Percentiles rank a stretch among this genome's conserved stretches.
phyloP scores from a whole-genome alignment of 2,888 invertebrate species.

The Himalopsyche japonica region DNA sequence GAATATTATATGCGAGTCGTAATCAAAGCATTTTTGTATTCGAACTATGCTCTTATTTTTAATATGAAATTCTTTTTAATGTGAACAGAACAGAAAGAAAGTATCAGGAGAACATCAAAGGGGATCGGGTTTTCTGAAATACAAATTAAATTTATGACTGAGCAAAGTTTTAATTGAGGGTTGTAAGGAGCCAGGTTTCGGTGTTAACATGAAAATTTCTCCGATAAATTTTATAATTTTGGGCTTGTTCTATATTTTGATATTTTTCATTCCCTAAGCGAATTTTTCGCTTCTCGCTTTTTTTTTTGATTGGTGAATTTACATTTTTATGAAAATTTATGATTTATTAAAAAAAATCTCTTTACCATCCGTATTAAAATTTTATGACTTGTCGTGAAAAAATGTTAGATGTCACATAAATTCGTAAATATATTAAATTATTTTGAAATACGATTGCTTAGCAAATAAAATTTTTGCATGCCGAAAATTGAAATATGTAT shows the following conservation, averaged over 20 bases:
- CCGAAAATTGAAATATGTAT: too few relatives aligned
- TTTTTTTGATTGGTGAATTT: not conserved
- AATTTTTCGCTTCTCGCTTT: not conserved
- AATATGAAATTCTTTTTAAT: too few relatives aligned
- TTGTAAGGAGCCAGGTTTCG: not conserved
- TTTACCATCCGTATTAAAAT: too few relatives aligned
- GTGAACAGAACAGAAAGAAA: not conserved
- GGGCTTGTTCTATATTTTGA: not conserved
- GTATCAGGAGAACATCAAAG: not conserved
- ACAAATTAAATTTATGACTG: slow-evolving; percentile 1
- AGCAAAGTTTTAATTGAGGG: slow-evolving; percentile 5
- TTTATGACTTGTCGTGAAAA: too few relatives aligned
- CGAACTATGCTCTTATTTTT: too few relatives aligned
- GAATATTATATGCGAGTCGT: too few relatives aligned
- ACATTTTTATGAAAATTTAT: not conserved
- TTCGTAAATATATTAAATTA: too few relatives aligned
- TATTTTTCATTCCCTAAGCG: not conserved
- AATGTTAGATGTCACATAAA: too few relatives aligned
- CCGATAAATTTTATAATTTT: not conserved
- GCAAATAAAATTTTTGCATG: too few relatives aligned
- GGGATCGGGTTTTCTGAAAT: not conserved
- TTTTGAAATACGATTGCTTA: too few relatives aligned
- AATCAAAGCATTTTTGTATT: too few relatives aligned
- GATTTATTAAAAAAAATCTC: too few relatives aligned
- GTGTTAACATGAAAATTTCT: slow-evolving; percentile 3